A percentile compares a stretch with the other conserved stretches of the same genome.
Evolutionary conservation across 1,140 invertebrate genomes (phyloP).

Genomic region (Drosophila pandora): DNA sequence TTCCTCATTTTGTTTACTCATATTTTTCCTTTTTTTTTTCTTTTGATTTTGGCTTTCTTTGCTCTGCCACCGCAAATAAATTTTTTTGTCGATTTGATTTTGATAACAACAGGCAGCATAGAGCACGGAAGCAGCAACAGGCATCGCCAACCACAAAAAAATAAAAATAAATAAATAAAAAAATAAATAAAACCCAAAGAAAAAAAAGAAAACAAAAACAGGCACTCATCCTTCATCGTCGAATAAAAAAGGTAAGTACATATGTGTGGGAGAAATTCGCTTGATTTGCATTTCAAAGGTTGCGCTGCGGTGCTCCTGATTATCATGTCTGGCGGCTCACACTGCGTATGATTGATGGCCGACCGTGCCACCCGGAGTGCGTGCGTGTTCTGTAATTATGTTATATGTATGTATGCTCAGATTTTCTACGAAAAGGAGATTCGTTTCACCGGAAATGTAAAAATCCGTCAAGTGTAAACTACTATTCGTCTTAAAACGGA

Average conservation of each 20-base stretch:
- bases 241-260: conserved; percentile 59
- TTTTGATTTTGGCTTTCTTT: conserved; percentile 20
- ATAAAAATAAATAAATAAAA: background rate
- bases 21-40: conserved; percentile 5
- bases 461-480: conserved; percentile 25
- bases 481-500: conserved; percentile 10
- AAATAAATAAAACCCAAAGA: background rate
- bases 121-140: conserved; percentile 44
- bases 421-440: background rate
- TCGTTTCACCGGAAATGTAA: background rate
- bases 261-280: conserved; percentile 51
- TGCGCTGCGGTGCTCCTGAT: conserved; percentile 42
- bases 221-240: conserved; percentile 5
- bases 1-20: conserved; percentile 14
- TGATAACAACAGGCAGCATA: conserved; percentile 31
- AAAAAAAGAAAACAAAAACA: conserved; percentile 13
- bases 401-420: conserved; percentile 13
- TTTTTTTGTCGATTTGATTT: conserved; percentile 55
- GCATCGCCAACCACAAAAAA: conserved; percentile 6
- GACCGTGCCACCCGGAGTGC: conserved; percentile 19
- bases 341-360: conserved; percentile 74
- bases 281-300: conserved; percentile 69
- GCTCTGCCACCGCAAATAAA: conserved; percentile 61
- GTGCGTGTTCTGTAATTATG: conserved; percentile 33
- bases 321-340: conserved; percentile 63